Evolutionary conservation across 2,888 invertebrate species (phyloP), one percentile per base, ranked within the genome.

Genomic region (Pimpla rufipes): DNA sequence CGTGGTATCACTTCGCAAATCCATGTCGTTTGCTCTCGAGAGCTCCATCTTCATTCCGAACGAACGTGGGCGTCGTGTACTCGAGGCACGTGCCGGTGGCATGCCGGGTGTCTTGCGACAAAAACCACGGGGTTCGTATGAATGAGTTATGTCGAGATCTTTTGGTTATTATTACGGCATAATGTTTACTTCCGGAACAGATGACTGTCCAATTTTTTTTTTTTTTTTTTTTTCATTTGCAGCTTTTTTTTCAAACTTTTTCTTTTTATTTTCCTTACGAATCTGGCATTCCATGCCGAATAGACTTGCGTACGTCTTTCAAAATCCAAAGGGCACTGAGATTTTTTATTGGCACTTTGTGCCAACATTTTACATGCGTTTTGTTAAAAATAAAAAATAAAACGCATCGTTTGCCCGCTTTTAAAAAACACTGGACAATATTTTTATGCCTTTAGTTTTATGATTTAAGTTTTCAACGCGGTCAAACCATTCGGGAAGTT

Each of bases 1-100:
- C 62, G 42, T 91, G 88, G 90, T 89, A 90, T 89, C 84, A 84
- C 87, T 91, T 91, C 90, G 91, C 91, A 91, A 91, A 91, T 91
- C 90, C 90, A 91, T 91, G 91, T 90, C 85, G 79, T 88, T 83
- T 85, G 83, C 85, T 83, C 85, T 29, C 29, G 29, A n/a, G 79
- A 80, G 77, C 83, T 79, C 84, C 85, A 83, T 78, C 77, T 86
- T 81, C 74, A 79, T 40, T 85, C 81, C 87, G 87, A 81, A 89
- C 88, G 86, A 90, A 90, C 88, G 91, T 91, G 80, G 90, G 91
- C 90, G 89, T 90, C 76, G 70, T 66, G 76, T 85, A 87, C 88
- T 86, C 85, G 76, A 81, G 90, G 88, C 90, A 90, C 90, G 90
- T 90, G 90, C 90, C 90, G 80, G 47, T 67, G 79, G 77, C 83